Evolutionary conservation across 2,888 invertebrate species (phyloP).

Genomic region (Pandemis corylana): DNA sequence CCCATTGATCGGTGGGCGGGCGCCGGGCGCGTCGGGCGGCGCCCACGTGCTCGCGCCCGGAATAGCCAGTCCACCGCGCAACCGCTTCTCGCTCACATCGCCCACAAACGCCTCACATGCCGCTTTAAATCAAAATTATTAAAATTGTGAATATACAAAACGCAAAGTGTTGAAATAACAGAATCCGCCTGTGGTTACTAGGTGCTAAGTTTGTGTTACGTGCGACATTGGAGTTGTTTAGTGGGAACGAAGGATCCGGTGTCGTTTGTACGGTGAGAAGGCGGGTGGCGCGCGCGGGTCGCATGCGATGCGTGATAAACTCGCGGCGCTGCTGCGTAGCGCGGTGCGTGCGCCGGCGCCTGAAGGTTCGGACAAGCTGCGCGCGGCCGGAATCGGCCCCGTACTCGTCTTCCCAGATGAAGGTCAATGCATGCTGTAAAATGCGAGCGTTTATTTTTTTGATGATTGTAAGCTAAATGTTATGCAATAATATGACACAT

Average conservation of each 20-base stretch:
- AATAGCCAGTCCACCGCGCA: constrained; percentile 80
- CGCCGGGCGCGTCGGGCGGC: constrained; percentile 60
- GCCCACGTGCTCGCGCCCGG: constrained; percentile 80
- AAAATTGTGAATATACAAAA: neutral
- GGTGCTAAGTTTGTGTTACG: neutral
- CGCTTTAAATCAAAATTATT: neutral
- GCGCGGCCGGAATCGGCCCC: constrained; percentile 67
- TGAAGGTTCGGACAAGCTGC: constrained; percentile 67
- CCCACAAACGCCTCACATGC: constrained; percentile 42
- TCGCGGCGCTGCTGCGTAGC: constrained; percentile 71
- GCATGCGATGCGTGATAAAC: constrained; percentile 80
- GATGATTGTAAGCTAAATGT: neutral
- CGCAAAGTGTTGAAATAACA: neutral
- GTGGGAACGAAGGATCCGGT: constrained; percentile 10
- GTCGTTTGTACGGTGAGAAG: constrained; percentile 42
- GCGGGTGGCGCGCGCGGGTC: constrained; percentile 42
- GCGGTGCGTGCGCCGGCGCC: constrained; percentile 66
- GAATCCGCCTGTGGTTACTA: neutral
- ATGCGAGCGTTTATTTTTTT: constrained; percentile 28
- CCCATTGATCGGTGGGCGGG: constrained; percentile 79
- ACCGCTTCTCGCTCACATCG: constrained; percentile 61
- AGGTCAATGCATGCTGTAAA: constrained; percentile 57
- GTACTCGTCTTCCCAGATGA: constrained; percentile 72
- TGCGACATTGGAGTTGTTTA: constrained; percentile 6
- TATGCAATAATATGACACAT: neutral